Evolutionary conservation across 2,797 vertebrate species (phyloP).

Genomic region (Coccyzus lansbergi): DNA sequence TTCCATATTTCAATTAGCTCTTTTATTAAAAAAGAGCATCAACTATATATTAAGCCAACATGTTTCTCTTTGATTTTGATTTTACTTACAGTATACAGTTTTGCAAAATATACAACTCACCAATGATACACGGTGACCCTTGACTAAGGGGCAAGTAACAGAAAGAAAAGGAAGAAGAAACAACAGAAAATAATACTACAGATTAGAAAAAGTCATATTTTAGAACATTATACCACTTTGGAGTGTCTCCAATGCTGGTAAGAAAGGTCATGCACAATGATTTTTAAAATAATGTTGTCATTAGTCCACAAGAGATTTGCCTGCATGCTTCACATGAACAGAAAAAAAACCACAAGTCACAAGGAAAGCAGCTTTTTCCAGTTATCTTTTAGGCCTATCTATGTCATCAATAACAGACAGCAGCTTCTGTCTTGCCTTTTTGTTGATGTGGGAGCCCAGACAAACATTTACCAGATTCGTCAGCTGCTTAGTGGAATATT

Average conservation of each 20-base stretch:
- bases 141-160: slow-evolving; percentile 30
- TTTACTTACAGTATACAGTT: slow-evolving; percentile 57
- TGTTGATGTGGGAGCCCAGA: slow-evolving; percentile 97
- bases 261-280: slow-evolving; percentile 57
- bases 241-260: slow-evolving; percentile 3
- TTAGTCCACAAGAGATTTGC: slow-evolving; percentile 13
- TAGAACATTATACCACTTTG: slow-evolving; percentile 28
- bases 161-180: neutral
- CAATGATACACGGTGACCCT: slow-evolving; percentile 33
- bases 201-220: slow-evolving; percentile 44
- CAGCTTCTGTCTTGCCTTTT: slow-evolving; percentile 96
- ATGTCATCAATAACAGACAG: slow-evolving; percentile 95
- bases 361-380: neutral
- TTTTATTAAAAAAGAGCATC: slow-evolving; percentile 58
- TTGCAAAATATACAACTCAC: slow-evolving; percentile 65
- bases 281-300: slow-evolving; percentile 22
- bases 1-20: slow-evolving; percentile 21
- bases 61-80: slow-evolving; percentile 49
- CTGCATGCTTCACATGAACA: slow-evolving; percentile 14
- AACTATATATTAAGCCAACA: slow-evolving; percentile 50
- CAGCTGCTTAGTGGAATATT: slow-evolving; percentile 97
- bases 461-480: slow-evolving; percentile 97
- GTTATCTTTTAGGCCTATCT: slow-evolving; percentile 96
- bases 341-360: neutral
- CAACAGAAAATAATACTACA: neutral